A percentile compares a stretch with the other conserved stretches of the same genome.
Evolutionary conservation across 2,888 invertebrate genomes (phyloP).

Genomic region (Bhutanitis thaidina): DNA sequence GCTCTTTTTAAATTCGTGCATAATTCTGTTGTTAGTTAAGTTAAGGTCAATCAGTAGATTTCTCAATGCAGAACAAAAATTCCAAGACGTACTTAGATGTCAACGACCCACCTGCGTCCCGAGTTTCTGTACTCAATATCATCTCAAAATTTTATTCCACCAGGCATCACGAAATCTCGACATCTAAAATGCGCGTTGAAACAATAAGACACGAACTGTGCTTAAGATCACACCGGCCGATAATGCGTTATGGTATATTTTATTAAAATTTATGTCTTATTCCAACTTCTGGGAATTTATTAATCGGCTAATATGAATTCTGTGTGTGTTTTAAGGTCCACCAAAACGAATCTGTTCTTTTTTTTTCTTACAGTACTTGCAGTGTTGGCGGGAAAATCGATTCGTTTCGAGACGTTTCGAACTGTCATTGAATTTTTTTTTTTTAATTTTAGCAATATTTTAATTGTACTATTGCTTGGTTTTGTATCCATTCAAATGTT

Average conservation of each 20-base stretch:
- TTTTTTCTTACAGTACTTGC: conserved; percentile 28
- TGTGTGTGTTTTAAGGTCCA: conserved; percentile 51
- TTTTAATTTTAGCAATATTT: too few species aligned
- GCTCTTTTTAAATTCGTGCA: too few species aligned
- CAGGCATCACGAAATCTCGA: conserved; percentile 48
- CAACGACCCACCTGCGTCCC: conserved; percentile 33
- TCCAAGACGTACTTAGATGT: conserved; percentile 29
- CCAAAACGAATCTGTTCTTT: conserved; percentile 51
- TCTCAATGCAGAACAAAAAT: conserved; percentile 6
- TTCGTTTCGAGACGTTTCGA: conserved; percentile 13
- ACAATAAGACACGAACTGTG: conserved; percentile 51
- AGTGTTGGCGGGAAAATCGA: conserved; percentile 3
- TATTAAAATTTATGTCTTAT: conserved; percentile 78
- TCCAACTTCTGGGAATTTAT: conserved; percentile 72
- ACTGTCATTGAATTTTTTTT: not conserved
- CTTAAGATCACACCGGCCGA: conserved; percentile 59
- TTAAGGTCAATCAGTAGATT: too few species aligned
- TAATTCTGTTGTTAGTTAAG: too few species aligned
- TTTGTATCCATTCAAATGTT: too few species aligned
- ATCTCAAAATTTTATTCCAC: conserved; percentile 38
- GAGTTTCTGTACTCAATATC: conserved; percentile 31
- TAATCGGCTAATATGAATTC: conserved; percentile 78
- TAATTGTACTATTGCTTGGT: too few species aligned
- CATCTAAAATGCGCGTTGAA: conserved; percentile 42
- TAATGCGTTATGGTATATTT: conserved; percentile 65